Conservation (phyloP, 2,888 invertebrate species). For the Sceliomorpha sp. region DNA sequence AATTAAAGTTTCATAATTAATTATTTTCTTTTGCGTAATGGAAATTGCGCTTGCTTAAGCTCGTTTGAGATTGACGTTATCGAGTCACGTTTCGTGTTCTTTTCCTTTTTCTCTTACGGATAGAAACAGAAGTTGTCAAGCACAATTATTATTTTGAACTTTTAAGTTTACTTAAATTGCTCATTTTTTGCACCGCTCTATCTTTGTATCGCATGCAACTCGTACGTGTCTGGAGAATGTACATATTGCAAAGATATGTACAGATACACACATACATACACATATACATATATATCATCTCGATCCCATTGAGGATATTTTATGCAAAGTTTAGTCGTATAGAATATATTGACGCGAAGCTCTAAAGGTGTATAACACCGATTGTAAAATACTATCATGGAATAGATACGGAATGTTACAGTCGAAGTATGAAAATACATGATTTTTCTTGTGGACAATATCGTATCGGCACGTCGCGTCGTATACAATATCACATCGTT, state of each 20-base stretch:
- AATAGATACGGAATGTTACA: constrained; percentile 4
- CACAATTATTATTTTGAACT: not conserved
- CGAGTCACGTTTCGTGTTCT: constrained; percentile 6
- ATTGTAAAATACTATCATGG: constrained; percentile 26
- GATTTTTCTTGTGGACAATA: constrained; percentile 3
- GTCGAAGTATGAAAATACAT: constrained; percentile 6
- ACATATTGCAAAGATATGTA: not conserved
- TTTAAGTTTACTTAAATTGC: not conserved
- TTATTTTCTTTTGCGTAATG: constrained; percentile 16
- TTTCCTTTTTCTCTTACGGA: not conserved
- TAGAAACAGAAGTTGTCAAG: not conserved
- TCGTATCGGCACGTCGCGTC: not conserved
- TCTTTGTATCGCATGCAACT: not conserved
- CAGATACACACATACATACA: not conserved
- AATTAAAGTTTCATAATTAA: constrained; percentile 32
- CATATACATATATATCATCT: constrained; percentile 9
- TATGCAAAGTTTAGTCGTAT: constrained; percentile 41
- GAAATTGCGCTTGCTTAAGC: constrained; percentile 4
- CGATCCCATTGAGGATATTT: constrained; percentile 37
- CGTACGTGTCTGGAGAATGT: constrained; percentile 2
- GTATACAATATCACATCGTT: not conserved
- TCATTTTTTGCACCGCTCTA: not conserved
- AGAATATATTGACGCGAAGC: constrained; percentile 14
- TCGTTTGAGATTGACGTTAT: not conserved
- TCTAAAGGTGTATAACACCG: constrained; percentile 13